Evolutionary conservation across 2,888 invertebrate species (phyloP).

Genomic region (Endomychus coccineus): DNA sequence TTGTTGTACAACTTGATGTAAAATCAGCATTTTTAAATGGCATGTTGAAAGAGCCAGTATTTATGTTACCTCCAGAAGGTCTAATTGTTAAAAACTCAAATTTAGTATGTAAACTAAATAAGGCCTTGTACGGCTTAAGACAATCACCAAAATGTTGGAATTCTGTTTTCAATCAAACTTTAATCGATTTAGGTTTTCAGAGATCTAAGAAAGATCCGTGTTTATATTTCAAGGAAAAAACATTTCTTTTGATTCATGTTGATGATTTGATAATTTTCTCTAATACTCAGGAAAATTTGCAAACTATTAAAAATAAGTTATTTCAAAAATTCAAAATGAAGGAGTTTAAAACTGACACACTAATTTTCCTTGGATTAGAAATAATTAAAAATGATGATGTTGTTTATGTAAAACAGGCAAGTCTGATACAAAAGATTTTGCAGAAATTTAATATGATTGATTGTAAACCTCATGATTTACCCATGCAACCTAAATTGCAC

Average conservation of each 20-base stretch:
- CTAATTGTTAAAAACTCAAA: slow-evolving; percentile 7
- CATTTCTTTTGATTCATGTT: slow-evolving; percentile 16
- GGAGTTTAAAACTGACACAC: too few relatives aligned
- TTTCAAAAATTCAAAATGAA: too few relatives aligned
- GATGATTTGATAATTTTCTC: slow-evolving; percentile 21
- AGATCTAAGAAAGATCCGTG: slow-evolving; percentile 18
- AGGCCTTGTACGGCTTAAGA: slow-evolving; percentile 15
- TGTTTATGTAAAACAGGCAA: too few relatives aligned
- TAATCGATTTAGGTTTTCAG: slow-evolving; percentile 12
- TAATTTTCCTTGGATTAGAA: too few relatives aligned
- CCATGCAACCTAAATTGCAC: slow-evolving; percentile 18
- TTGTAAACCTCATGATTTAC: slow-evolving; percentile 13
- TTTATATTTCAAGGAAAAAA: slow-evolving; percentile 16
- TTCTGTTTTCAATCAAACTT: slow-evolving; percentile 8
- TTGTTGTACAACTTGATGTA: slow-evolving; percentile 18
- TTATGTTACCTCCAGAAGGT: slow-evolving; percentile 14
- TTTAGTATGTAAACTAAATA: slow-evolving; percentile 13
- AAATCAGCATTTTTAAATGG: slow-evolving; percentile 17
- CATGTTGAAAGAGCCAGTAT: too few relatives aligned
- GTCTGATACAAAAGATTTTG: slow-evolving; percentile 19
- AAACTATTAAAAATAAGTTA: too few relatives aligned
- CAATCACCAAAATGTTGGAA: slow-evolving; percentile 17
- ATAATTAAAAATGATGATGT: too few relatives aligned
- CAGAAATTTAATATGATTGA: slow-evolving; percentile 17
- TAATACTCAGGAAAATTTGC: too few relatives aligned